These are phyloP conservation scores for Neodiprion lecontei DNA, from an alignment of 1,140 invertebrate genomes.

Conservation along the genomic window DNA sequence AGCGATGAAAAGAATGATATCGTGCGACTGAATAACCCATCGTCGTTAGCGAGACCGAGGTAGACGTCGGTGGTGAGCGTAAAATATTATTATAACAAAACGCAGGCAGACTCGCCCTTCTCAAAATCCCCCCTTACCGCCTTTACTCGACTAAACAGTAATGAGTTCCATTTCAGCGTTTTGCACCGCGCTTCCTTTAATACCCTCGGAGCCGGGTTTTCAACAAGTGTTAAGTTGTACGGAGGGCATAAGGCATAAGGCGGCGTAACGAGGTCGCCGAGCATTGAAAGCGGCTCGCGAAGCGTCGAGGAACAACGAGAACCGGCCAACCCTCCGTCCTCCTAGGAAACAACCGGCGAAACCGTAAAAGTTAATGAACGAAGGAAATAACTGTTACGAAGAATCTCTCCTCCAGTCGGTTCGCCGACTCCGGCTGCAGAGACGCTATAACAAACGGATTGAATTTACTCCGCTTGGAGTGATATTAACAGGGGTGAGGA, in stretches of 20 bases:
- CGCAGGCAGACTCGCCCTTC: constrained; percentile 47
- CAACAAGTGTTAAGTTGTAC: too few relatives aligned
- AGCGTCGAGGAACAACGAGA: too few relatives aligned
- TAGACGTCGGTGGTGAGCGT: constrained; percentile 36
- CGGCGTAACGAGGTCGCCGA: constrained; percentile 58
- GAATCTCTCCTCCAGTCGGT: neutral
- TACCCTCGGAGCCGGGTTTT: too few relatives aligned
- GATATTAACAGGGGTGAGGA: constrained; percentile 28
- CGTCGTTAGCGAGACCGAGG: constrained; percentile 45
- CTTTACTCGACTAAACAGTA: constrained; percentile 44
- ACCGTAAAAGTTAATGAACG: constrained; percentile 57
- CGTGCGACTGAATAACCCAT: constrained; percentile 52
- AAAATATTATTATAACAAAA: constrained; percentile 48
- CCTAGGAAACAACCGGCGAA: constrained; percentile 23
- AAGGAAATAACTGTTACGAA: constrained; percentile 49
- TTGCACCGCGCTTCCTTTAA: too few relatives aligned
- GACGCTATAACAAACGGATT: constrained; percentile 29
- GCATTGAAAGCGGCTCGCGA: constrained; percentile 52
- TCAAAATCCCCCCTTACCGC: neutral
- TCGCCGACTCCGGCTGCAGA: neutral
- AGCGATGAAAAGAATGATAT: constrained; percentile 8
- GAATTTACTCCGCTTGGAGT: constrained; percentile 38
- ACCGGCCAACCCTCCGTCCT: too few relatives aligned
- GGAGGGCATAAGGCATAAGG: too few relatives aligned
- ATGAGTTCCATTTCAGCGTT: constrained; percentile 48